phyloP scores from a whole-genome alignment of 2,113 vertebrate genomes.

The Thermophis baileyi region DNA sequence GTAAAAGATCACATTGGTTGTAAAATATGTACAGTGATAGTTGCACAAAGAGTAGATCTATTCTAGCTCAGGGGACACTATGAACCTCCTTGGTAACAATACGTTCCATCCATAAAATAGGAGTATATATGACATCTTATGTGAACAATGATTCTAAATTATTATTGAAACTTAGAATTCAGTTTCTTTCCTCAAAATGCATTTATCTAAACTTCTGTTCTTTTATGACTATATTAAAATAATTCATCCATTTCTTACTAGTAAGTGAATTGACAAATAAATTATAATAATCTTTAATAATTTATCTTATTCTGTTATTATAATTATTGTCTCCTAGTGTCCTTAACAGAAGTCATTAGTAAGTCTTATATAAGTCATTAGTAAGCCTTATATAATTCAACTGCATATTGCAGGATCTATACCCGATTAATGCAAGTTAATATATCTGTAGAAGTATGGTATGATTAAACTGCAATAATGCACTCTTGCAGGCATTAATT shows the following conservation, averaged over 20 bases:
- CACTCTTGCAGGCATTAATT: constrained; percentile 55
- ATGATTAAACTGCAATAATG: constrained; percentile 74
- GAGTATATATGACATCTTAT: neutral
- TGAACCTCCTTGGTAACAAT: neutral
- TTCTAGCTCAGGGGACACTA: neutral
- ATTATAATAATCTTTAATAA: neutral
- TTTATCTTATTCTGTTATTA: neutral
- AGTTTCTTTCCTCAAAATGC: neutral
- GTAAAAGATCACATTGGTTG: neutral
- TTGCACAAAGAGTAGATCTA: neutral
- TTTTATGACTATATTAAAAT: neutral
- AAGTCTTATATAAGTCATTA: neutral
- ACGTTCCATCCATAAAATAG: neutral
- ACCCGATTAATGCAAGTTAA: neutral
- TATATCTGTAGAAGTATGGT: neutral
- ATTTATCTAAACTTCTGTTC: neutral
- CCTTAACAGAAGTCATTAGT: neutral
- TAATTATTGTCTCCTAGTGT: neutral
- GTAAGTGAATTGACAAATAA: neutral
- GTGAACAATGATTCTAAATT: neutral
- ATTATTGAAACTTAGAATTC: neutral
- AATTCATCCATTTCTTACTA: neutral
- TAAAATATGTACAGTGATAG: neutral
- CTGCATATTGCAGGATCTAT: neutral
- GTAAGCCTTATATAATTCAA: neutral